Base-by-base conservation (phyloP, 2,113 vertebrate genomes). In the Pogonocichla stellata region DNA sequence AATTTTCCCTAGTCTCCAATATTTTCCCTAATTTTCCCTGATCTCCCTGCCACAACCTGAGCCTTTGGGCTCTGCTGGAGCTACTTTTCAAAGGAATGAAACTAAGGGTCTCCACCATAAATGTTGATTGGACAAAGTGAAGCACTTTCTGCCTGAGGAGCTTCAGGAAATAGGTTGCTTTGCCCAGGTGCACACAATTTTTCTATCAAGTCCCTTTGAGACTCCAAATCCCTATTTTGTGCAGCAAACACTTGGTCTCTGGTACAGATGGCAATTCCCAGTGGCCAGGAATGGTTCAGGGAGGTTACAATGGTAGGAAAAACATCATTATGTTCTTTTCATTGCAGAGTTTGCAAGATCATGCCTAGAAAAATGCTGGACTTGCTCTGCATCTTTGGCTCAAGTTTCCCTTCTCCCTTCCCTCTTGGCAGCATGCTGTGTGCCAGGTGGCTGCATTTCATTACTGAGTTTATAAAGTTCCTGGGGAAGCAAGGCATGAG, bases 401-500 rank as follows among this genome's bases (percentile, higher is more conserved):
- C 31, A n/a, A 45, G 38, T 26, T 89, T 56, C 31, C 65, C n/a
- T 69, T 73, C 73, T 89, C 31, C 48, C 72, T 43, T 56, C 65
- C 3, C 48, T 83, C 43, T 25, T 43, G 29, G 72, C 92, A 89
- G 56, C 1, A 0, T 71, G 65, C 61, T 71, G 61, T 19, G 20
- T 91, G 91, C 91, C 91, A 92, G 89, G 77, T 87, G 89, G 84
- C 84, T 93, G 87, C 86, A 65, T 87, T 91, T 87, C 91, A 86
- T 93, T 74, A 57, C 2, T 6, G 74, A 48, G 48, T 72, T 93
- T 81, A 89, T 57, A 25, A 92, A 87, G 72, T 29, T 88, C 80
- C 88, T 92, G 66, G 64, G 72, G 77, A 95, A 92, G 83, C 24
- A 66, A 93, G 43, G n/a, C 64, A 78, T 31, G 58, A 71, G 47